These are phyloP conservation scores for Diogma glabrata DNA, from an alignment of 2,888 invertebrate genomes.

Conservation along the genomic window DNA sequence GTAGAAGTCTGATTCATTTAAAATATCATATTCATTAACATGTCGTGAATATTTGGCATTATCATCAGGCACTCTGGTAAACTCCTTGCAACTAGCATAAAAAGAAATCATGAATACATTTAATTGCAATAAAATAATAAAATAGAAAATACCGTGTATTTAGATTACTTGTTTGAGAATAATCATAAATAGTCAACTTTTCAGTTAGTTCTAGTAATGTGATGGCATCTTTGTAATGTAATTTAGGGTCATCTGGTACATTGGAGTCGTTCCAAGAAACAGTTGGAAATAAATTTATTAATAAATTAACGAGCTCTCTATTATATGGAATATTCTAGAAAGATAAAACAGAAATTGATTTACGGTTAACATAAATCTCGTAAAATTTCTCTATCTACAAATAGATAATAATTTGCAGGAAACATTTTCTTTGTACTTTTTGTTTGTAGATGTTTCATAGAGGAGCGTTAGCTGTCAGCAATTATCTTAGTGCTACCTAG, in stretches of 20 bases:
- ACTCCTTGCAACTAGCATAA: not conserved
- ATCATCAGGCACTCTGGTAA: not conserved
- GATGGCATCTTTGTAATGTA: not conserved
- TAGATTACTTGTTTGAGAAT: not conserved
- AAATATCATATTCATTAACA: slow-evolving; percentile 5
- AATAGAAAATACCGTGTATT: not conserved
- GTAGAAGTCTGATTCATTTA: not conserved
- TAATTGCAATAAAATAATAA: not conserved
- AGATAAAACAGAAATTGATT: not conserved
- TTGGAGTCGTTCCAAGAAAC: slow-evolving; percentile 29
- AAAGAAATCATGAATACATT: not conserved
- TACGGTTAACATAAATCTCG: not conserved
- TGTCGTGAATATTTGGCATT: slow-evolving; percentile 1
- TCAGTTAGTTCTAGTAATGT: slow-evolving; percentile 5
- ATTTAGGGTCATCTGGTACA: slow-evolving; percentile 10
- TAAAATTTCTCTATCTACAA: no score
- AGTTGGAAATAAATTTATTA: slow-evolving; percentile 35
- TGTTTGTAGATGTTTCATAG: no score
- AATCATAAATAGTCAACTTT: not conserved
- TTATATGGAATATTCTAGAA: slow-evolving; percentile 31
- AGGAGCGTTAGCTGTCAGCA: no score
- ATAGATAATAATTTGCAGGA: no score
- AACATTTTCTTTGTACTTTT: no score
- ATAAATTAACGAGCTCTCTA: slow-evolving; percentile 29
- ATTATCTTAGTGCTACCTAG: no score